A percentile compares a stretch with the other conserved stretches of the same genome.
Evolutionary conservation across 1,140 invertebrate genomes (phyloP).

Genomic region (Andrena cerasifolii): DNA sequence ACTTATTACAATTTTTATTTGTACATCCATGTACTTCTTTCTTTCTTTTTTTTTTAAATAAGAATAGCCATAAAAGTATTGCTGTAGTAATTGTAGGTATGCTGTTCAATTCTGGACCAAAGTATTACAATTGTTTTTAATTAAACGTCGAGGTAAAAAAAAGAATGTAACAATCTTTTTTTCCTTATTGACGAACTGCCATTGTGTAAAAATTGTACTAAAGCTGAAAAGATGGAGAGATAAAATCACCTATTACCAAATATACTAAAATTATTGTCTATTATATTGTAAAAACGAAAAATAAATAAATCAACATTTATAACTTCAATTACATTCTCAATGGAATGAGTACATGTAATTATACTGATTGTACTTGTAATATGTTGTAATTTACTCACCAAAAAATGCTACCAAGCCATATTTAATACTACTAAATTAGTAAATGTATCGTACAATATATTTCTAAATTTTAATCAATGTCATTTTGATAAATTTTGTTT

Average conservation of each 20-base stretch:
- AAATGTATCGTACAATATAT: conserved; percentile 26
- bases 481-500: conserved; percentile 27
- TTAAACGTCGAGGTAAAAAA: not conserved
- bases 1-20: conserved; percentile 6
- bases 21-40: not conserved
- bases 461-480: conserved; percentile 24
- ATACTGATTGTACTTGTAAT: not conserved
- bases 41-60: conserved; percentile 3
- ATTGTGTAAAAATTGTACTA: conserved; percentile 24
- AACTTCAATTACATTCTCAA: conserved; percentile 54
- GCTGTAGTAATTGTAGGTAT: too few relatives aligned
- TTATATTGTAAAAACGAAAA: conserved; percentile 66
- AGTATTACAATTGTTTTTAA: conserved; percentile 14
- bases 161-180: conserved; percentile 11
- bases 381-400: conserved; percentile 45
- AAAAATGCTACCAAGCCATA: conserved; percentile 32
- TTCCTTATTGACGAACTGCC: conserved; percentile 8
- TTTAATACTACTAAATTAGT: conserved; percentile 45
- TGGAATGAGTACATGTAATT: conserved; percentile 13
- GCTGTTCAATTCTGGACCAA: conserved; percentile 9
- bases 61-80: conserved; percentile 12
- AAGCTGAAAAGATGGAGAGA: conserved; percentile 56
- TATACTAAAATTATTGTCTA: conserved; percentile 54
- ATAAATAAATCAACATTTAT: conserved; percentile 78
- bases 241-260: conserved; percentile 55